Conservation (phyloP, 2,113 vertebrate species). For the Cephalopholis sonnerati region DNA sequence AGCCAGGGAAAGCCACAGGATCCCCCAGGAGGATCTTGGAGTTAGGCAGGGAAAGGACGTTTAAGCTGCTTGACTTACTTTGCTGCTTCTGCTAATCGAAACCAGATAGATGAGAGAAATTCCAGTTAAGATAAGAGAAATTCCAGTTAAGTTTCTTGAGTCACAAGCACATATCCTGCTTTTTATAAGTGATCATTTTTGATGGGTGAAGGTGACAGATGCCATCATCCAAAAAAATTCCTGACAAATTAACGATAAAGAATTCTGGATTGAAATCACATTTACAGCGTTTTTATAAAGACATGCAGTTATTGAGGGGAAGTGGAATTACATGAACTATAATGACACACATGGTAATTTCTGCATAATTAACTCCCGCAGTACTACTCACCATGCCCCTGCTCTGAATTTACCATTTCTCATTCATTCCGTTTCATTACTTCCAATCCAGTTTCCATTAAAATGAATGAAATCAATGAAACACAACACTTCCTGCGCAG, state of each 20-base stretch:
- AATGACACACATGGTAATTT: not conserved
- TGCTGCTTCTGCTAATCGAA: not conserved
- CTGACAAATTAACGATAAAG: not conserved
- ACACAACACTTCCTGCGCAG: not conserved
- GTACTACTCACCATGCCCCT: not conserved
- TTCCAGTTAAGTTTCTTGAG: constrained; percentile 5
- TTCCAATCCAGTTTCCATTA: not conserved
- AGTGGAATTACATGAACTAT: not conserved
- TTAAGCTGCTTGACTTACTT: not conserved
- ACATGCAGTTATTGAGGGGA: not conserved
- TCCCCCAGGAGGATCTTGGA: constrained; percentile 11
- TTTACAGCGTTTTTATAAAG: not conserved
- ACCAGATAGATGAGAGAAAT: constrained; percentile 17
- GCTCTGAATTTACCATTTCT: not conserved
- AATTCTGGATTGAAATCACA: not conserved
- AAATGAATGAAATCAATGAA: not conserved
- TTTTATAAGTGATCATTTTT: not conserved
- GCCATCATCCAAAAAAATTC: not conserved
- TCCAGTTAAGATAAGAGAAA: constrained; percentile 20
- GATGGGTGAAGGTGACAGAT: too few relatives aligned
- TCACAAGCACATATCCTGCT: not conserved
- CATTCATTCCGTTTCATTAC: not conserved
- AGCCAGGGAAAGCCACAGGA: constrained; percentile 8
- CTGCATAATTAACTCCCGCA: too few relatives aligned
- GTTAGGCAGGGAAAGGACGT: not conserved